Evolutionary conservation across 1,140 invertebrate species (phyloP).

Genomic region (Triops cancriformis): DNA sequence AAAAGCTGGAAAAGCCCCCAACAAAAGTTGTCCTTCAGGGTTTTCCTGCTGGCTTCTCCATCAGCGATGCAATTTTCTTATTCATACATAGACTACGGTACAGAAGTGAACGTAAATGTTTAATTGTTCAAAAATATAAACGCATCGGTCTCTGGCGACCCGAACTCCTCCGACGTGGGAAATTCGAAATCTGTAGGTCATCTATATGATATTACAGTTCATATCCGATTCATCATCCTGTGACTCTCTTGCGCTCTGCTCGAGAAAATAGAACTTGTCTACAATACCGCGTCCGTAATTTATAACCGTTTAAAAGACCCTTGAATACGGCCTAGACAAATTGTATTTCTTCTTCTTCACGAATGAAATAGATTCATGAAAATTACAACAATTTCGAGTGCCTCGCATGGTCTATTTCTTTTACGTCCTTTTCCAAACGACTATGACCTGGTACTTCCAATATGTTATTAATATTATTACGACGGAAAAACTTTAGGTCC

Average conservation of each 20-base stretch:
- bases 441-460: not conserved
- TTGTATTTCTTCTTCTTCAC: not conserved
- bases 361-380: slow-evolving; percentile 4
- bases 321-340: not conserved
- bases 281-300: not conserved
- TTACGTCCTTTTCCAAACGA: no score
- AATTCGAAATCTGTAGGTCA: slow-evolving; percentile 6
- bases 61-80: not conserved
- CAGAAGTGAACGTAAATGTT: not conserved
- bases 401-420: no score
- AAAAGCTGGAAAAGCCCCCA: not conserved
- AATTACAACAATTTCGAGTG: not conserved
- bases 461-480: not conserved
- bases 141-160: not conserved
- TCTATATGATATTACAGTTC: not conserved
- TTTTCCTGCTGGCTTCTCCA: not conserved
- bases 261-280: not conserved
- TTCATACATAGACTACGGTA: not conserved
- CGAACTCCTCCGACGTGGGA: not conserved
- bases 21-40: not conserved
- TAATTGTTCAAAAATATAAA: slow-evolving; percentile 12
- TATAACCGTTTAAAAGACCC: not conserved
- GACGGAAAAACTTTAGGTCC: not conserved
- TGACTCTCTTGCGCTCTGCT: not conserved
- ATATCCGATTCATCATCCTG: not conserved